Conservation (phyloP, 2,888 invertebrate species). For the Amblyjoppa fuscipennis region DNA sequence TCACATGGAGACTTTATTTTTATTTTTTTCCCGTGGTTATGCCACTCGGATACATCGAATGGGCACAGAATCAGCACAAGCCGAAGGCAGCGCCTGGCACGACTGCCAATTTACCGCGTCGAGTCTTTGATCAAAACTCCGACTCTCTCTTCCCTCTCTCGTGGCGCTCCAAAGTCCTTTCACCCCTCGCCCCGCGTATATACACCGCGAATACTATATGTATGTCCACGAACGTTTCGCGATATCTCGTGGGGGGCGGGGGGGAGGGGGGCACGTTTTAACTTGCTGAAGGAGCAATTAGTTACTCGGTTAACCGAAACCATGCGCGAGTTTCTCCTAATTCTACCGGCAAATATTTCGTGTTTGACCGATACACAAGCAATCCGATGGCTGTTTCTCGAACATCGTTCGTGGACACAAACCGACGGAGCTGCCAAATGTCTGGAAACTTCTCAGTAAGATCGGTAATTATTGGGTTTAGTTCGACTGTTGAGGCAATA, state of each 20-base stretch:
- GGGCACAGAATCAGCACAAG: slow-evolving; percentile 3
- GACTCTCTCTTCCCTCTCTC: background rate
- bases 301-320: slow-evolving; percentile 77
- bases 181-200: slow-evolving; percentile 1
- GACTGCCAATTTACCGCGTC: slow-evolving; percentile 40
- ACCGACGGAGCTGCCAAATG: slow-evolving; percentile 25
- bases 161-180: background rate
- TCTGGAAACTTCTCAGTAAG: slow-evolving; percentile 44
- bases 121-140: slow-evolving; percentile 72
- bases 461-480: background rate
- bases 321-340: slow-evolving; percentile 63
- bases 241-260: slow-evolving; percentile 72
- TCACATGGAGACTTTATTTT: background rate
- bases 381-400: slow-evolving; percentile 52
- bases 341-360: slow-evolving; percentile 13
- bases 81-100: background rate
- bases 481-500: background rate
- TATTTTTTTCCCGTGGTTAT: slow-evolving; percentile 5
- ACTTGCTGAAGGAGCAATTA: slow-evolving; percentile 79
- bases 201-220: slow-evolving; percentile 13
- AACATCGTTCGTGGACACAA: background rate
- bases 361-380: slow-evolving; percentile 74
- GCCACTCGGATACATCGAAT: slow-evolving; percentile 1
- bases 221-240: slow-evolving; percentile 52
- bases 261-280: slow-evolving; percentile 72